phyloP scores from a whole-genome alignment of 2,888 invertebrate genomes.

The Athalia circularis region DNA sequence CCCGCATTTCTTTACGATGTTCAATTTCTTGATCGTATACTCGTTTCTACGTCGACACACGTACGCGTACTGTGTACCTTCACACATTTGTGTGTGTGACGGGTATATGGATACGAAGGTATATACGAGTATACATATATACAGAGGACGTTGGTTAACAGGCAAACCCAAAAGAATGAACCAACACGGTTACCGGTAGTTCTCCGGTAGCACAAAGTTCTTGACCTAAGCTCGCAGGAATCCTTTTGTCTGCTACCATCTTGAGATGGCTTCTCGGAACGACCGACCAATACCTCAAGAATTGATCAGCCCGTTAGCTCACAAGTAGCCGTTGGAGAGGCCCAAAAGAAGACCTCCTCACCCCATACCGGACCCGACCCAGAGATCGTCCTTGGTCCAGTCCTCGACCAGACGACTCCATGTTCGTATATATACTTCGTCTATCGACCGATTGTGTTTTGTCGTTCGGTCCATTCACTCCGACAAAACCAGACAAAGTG shows the following conservation, averaged over 20 bases:
- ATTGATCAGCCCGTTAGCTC: neutral
- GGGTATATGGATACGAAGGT: neutral
- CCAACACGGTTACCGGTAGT: constrained; percentile 35
- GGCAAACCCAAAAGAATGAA: constrained; percentile 34
- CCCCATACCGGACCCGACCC: constrained; percentile 9
- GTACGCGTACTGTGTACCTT: too few relatives aligned
- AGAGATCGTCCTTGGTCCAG: constrained; percentile 24
- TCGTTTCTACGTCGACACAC: too few relatives aligned
- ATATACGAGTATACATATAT: constrained; percentile 10
- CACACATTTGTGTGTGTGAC: too few relatives aligned
- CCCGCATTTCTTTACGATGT: too few relatives aligned
- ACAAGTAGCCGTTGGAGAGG: constrained; percentile 4
- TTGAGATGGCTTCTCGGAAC: constrained; percentile 11
- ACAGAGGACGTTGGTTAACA: constrained; percentile 5
- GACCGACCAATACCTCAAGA: neutral
- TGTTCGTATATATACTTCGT: neutral
- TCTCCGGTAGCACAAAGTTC: constrained; percentile 47
- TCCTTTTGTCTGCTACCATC: constrained; percentile 52
- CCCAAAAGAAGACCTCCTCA: constrained; percentile 14
- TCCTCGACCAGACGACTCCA: neutral
- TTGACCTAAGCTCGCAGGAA: constrained; percentile 57
- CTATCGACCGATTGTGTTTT: constrained; percentile 10
- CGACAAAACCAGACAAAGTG: neutral
- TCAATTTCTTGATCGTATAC: too few relatives aligned
- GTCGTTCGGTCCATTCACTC: constrained; percentile 1